Percentiles rank a stretch among this genome's conserved stretches.
phyloP scores from a whole-genome alignment of 2,797 vertebrate species.

The Forpus xanthops region DNA sequence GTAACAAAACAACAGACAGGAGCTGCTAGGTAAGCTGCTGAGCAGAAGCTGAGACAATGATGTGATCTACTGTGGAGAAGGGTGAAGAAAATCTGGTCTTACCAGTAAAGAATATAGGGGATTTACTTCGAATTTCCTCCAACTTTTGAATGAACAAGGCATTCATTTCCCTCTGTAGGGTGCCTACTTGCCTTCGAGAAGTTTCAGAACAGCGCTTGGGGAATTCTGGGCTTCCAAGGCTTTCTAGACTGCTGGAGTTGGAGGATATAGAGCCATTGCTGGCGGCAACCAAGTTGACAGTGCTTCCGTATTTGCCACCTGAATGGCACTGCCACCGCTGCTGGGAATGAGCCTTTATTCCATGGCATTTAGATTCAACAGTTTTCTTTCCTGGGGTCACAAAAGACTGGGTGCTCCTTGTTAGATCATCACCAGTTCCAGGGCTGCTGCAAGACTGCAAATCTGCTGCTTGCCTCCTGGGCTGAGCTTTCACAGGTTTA shows the following conservation, averaged over 20 bases:
- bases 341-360: conserved; percentile 69
- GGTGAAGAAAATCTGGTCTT: conserved; percentile 79
- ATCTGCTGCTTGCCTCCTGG: background rate
- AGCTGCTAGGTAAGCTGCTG: conserved; percentile 26
- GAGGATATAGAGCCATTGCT: conserved; percentile 79
- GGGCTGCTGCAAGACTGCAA: conserved; percentile 48
- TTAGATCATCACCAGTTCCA: conserved; percentile 11
- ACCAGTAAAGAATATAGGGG: conserved; percentile 93
- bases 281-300: conserved; percentile 64
- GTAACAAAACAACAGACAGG: conserved; percentile 5
- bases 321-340: conserved; percentile 73
- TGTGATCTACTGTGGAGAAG: conserved; percentile 43
- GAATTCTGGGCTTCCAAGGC: conserved; percentile 82
- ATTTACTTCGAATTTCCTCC: conserved; percentile 94
- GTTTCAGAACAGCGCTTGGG: conserved; percentile 78
- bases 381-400: conserved; percentile 65
- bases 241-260: conserved; percentile 85
- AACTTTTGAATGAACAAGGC: conserved; percentile 93
- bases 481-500: conserved; percentile 34
- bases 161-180: conserved; percentile 96
- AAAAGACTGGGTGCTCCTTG: conserved; percentile 66
- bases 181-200: conserved; percentile 85
- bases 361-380: conserved; percentile 63
- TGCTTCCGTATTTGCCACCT: conserved; percentile 75
- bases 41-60: conserved; percentile 20